Base-by-base conservation (phyloP, 1,140 invertebrate genomes). In the Platyscapa corneri region DNA sequence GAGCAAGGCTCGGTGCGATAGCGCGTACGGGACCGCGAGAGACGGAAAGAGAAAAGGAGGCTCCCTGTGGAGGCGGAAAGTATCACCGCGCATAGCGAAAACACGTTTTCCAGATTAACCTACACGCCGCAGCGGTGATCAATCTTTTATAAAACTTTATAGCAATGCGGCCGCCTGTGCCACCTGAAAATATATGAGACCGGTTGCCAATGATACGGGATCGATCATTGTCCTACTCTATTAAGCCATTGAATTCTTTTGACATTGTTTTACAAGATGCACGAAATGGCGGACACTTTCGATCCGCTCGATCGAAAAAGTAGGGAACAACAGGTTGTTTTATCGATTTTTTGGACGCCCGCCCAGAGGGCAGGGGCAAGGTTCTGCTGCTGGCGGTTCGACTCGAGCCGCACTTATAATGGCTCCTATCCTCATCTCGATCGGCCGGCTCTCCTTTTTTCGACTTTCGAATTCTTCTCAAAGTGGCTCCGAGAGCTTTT, bases 101-200 rank as follows among this genome's bases (percentile, higher is more conserved):
- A 91, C 90, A 89, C 89, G 90, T 91, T 91, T 89, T 84, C 86
- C 90, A 88, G 90, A 91, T 91, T 91, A 90, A 90, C 89, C 89
- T 88, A 89, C 89, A 90, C 88, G 84, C 86, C 60, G 39, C 78
- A 74, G 64, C 65, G 75, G 75, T 86, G 86, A 90, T 91, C 89
- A 88, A 90, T 91, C 89, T 88, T 90, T 90, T 89, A 72, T 82
- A 79, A 86, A 82, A 83, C 34, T 83, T 60, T 30, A 75, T 34
- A 83, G 74, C 79, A 72, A 86, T 86, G 85, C 76, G 60, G 75
- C 75, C 65, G 70, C 32, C 14, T 12, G 70, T 75, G 83, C 75
- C 76, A 84, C 76, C 65, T 85, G 83, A 85, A 85, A 85, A 80
- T 85, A 85, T 85, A 85, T 64, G 83, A 74, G 83, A 85, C 83